phyloP scores from a whole-genome alignment of 2,797 vertebrate genomes.

The Rallus crepitans region DNA sequence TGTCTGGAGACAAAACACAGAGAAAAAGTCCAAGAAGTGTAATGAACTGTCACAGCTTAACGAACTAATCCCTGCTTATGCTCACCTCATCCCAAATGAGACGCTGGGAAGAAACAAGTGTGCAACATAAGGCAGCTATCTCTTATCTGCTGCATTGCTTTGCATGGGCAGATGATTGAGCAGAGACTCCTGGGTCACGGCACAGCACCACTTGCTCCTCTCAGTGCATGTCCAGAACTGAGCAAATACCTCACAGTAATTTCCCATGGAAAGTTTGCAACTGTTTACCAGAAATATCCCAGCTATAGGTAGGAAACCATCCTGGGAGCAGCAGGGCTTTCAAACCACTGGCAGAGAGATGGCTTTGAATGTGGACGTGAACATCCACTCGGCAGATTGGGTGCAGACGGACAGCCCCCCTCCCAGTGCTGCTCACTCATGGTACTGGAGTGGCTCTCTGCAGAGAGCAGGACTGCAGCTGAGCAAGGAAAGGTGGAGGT shows the following conservation, averaged over 20 bases:
- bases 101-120: not conserved
- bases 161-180: not conserved
- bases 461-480: not conserved
- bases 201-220: not conserved
- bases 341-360: accelerated
- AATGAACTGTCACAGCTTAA: slow-evolving; percentile 64
- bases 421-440: not conserved
- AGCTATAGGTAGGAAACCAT: not conserved
- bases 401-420: not conserved
- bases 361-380: not conserved
- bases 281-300: slow-evolving; percentile 2
- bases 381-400: accelerated
- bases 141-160: not conserved
- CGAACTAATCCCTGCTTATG: slow-evolving; percentile 61
- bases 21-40: slow-evolving; percentile 48
- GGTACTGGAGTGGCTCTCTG: accelerated
- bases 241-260: not conserved
- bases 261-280: not conserved
- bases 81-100: slow-evolving; percentile 52
- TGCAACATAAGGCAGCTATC: not conserved
- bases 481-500: not conserved
- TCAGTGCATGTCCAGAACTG: not conserved
- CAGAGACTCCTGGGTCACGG: not conserved
- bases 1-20: not conserved
- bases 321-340: not conserved